Base-by-base conservation (phyloP, 2,797 vertebrate species). In the Telmatherina bonti region DNA sequence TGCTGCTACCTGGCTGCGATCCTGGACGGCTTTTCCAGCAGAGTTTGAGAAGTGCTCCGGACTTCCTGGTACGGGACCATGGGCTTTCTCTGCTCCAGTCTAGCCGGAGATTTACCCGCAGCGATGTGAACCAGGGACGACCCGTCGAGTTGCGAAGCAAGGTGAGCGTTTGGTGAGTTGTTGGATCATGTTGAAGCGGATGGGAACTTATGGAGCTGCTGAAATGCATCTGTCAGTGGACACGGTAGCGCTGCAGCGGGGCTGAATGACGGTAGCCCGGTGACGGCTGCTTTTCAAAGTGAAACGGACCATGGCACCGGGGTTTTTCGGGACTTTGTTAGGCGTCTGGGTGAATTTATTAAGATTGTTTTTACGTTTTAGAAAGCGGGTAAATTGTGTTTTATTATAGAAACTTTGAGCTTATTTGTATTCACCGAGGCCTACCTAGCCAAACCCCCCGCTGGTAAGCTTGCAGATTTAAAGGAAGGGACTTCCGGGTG, bases 11-110 rank as follows among this genome's bases (percentile, higher is more conserved):
- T 94, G 92, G 69, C 79, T 75, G 67, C 60, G 72, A 88, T 86
- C 86, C 90, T 85, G 87, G 76, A 59, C 87, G 79, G 81, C 78
- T 90, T 82, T 86, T 43, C 62, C 81, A 67, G 63, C 67, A 3
- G 76, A 91, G 85, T 91, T 92, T 78, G 74, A 85, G 82, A 88
- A 85, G 88, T 82, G 90, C 82, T 63, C 67, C 29, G 83, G 90
- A 94, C 93, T 94, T 95, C 94, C 94, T 94, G 93, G 81, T 93
- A 72, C 86, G 79, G 92, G 91, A 93, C 90, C 73, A 87, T 87
- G 91, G 86, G 84, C 78, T 18, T 27, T 51, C 63, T 67, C 56
- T 27, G 71, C 81, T 75, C 75, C 81, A 12, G 72, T 87, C 31
- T 45, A 60, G 15, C 64, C 62, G 66, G 66, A 61, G 72, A n/a